Base-by-base conservation (phyloP, 2,797 vertebrate genomes). In the Pangasius djambal region DNA sequence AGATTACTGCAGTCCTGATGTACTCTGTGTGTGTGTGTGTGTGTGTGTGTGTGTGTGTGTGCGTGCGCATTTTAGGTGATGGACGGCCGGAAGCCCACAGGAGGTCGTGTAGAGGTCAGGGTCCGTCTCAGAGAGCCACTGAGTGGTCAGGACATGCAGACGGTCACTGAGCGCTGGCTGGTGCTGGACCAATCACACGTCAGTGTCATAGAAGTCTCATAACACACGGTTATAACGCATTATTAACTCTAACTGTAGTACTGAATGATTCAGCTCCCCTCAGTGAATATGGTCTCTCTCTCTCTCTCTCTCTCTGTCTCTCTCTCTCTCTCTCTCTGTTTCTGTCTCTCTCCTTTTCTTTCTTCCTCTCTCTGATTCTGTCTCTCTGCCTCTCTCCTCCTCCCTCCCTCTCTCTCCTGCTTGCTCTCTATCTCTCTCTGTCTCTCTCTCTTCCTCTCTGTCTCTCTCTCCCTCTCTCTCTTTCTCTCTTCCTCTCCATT, bases 51-150 rank as follows among this genome's bases (percentile, higher is more conserved):
- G 34, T 63, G 34, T 25, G 34, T 28, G 63, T 59, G 72, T 34
- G 22, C 6, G 28, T 90, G 0, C 65, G 79, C 4, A 8, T 70
- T 90, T 25, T 95, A 99, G 98, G 97, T 99, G 91, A 96, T 99
- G 94, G 98, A 99, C 59, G 97, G 98, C 48, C 97, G 98, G 16
- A 99, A 98, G 92, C 92, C 97, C 87, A 98, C 98, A 0, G 98
- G 98, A 52, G 98, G 98, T 37, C 98, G 98, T 48, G 94, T 99
- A 59, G 98, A 99, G 89, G 97, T 99, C n/a, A 97, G 96, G 94
- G 96, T 97, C 79, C 96, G 97, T 77, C 97, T 99, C 90, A 96
- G 98, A 93, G 98, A 99, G 94, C 98, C 98, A 72, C 95, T 99
- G 91, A 97, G 94, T 8, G 97, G 97, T 44, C 97, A 98, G 93